phyloP scores from a whole-genome alignment of 1,140 invertebrate genomes.

The Megalopta genalis region DNA sequence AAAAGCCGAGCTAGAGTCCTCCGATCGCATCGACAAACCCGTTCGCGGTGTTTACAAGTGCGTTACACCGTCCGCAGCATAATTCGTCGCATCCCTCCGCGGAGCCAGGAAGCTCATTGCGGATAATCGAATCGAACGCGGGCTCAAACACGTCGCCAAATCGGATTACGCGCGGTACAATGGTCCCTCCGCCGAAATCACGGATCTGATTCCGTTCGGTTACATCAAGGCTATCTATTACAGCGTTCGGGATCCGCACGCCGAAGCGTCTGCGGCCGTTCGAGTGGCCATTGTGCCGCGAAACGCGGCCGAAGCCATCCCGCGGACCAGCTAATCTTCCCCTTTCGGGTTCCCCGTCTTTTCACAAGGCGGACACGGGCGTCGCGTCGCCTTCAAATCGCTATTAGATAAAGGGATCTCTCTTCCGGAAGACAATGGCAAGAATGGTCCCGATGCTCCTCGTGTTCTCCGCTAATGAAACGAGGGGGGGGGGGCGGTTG shows the following conservation, averaged over 20 bases:
- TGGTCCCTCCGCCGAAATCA: slow-evolving; percentile 27
- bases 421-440: not conserved
- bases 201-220: slow-evolving; percentile 37
- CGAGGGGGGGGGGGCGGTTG: not conserved
- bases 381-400: slow-evolving; percentile 11
- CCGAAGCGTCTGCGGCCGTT: slow-evolving; percentile 21
- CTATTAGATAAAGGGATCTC: slow-evolving; percentile 36
- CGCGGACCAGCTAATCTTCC: slow-evolving; percentile 43
- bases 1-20: not conserved
- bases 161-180: not conserved
- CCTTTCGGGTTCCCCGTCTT: slow-evolving; percentile 16
- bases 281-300: slow-evolving; percentile 38
- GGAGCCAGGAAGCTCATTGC: too few relatives aligned
- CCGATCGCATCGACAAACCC: too few relatives aligned
- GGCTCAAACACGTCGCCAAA: not conserved
- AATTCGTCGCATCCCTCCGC: too few relatives aligned
- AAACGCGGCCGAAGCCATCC: slow-evolving; percentile 45
- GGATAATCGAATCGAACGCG: not conserved
- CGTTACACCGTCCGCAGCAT: too few relatives aligned
- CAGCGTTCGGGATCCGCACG: slow-evolving; percentile 22
- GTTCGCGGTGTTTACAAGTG: too few relatives aligned
- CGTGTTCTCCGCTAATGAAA: not conserved
- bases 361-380: not conserved
- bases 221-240: slow-evolving; percentile 49
- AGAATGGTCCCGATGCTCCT: not conserved